These are phyloP conservation scores for Cantharis rufa DNA, from an alignment of 2,888 invertebrate species.

Conservation along the genomic window DNA sequence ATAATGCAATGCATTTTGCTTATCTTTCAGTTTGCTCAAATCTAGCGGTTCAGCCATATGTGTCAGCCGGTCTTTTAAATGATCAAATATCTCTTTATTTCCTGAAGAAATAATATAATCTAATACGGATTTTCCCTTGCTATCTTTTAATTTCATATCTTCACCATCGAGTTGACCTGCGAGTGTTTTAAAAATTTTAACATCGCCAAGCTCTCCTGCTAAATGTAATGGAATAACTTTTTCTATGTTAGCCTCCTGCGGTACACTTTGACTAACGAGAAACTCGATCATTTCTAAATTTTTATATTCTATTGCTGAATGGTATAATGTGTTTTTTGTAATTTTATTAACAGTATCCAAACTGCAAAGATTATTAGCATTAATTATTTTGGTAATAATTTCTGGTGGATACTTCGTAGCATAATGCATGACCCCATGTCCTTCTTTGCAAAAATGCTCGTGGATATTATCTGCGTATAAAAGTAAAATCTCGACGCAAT, in stretches of 20 bases:
- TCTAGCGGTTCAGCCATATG: neutral
- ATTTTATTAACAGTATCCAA: neutral
- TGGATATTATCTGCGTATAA: neutral
- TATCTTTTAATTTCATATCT: neutral
- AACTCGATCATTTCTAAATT: neutral
- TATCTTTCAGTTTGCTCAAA: neutral
- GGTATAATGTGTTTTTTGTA: neutral
- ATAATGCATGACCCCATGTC: neutral
- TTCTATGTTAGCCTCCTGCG: neutral
- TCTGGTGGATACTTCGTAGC: neutral
- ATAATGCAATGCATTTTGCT: neutral
- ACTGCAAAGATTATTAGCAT: neutral
- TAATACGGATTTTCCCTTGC: neutral
- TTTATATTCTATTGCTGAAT: neutral
- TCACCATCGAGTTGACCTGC: neutral
- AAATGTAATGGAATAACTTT: neutral
- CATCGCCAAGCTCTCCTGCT: neutral
- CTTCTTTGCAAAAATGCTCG: neutral
- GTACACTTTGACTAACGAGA: neutral
- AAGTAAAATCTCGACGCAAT: neutral
- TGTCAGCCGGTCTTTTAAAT: neutral
- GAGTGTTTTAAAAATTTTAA: neutral
- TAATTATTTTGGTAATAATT: neutral
- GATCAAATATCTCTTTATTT: neutral
- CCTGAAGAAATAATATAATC: neutral